These are phyloP conservation scores for Metellina segmentata DNA, from an alignment of 2,888 invertebrate species.

Conservation along the genomic window DNA sequence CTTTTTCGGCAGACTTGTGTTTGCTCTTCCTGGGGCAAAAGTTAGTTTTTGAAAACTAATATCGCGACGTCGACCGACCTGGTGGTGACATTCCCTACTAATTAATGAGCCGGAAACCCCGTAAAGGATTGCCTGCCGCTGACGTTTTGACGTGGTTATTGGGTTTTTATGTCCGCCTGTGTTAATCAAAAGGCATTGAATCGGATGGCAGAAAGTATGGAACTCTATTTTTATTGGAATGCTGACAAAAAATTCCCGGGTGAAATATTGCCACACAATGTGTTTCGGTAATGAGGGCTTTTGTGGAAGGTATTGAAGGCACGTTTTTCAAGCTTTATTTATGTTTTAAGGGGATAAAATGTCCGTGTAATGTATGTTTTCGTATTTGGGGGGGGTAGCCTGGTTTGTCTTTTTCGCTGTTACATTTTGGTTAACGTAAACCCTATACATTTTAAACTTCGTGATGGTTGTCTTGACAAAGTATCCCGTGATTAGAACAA, in stretches of 20 bases:
- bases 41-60: constrained; percentile 33
- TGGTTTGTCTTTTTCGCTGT: too few relatives aligned
- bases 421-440: too few relatives aligned
- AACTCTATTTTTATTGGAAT: background rate
- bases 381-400: background rate
- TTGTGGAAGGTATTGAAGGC: background rate
- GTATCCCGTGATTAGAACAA: too few relatives aligned
- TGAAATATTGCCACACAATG: background rate
- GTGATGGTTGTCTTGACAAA: too few relatives aligned
- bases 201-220: background rate
- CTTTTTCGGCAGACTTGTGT: background rate
- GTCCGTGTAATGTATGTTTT: background rate
- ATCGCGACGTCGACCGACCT: constrained; percentile 8
- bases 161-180: constrained; percentile 42
- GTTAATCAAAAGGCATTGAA: constrained; percentile 53
- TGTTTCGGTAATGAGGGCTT: background rate
- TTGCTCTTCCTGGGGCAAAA: constrained; percentile 1
- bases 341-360: background rate
- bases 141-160: constrained; percentile 58
- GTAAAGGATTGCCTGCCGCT: constrained; percentile 34
- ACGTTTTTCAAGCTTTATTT: background rate
- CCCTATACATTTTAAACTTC: too few relatives aligned
- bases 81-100: constrained; percentile 47
- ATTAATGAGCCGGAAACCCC: constrained; percentile 56
- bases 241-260: background rate